A percentile compares a stretch with the other conserved stretches of the same genome.
Evolutionary conservation across 23 tunicate species (phyloP).

Genomic region (Styela clava): DNA sequence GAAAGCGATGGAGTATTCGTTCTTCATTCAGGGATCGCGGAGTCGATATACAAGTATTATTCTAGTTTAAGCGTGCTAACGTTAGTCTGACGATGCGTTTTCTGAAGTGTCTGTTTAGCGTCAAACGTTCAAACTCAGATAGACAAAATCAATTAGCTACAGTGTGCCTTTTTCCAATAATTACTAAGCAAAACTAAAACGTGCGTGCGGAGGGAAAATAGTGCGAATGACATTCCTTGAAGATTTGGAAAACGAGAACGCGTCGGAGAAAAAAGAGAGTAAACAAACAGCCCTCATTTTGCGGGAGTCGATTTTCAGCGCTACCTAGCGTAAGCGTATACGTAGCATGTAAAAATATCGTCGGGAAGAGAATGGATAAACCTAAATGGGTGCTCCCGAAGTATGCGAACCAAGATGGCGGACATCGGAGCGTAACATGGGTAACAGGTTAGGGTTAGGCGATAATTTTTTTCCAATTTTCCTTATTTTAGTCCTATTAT

Average conservation of each 20-base stretch:
- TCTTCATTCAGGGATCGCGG: conserved; percentile 16
- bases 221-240: background rate
- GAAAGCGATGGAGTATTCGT: conserved; percentile 17
- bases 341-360: too few species aligned
- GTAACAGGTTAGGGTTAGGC: too few species aligned
- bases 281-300: background rate
- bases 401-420: too few species aligned
- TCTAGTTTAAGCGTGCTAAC: background rate
- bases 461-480: too few species aligned
- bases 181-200: background rate
- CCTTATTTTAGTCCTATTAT: too few species aligned
- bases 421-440: too few species aligned
- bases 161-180: background rate
- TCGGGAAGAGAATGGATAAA: too few species aligned
- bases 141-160: background rate
- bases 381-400: too few species aligned
- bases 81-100: background rate
- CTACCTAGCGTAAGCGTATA: background rate
- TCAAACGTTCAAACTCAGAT: background rate
- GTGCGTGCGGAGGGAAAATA: background rate
- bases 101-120: background rate
- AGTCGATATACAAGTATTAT: background rate
- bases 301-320: background rate
- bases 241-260: background rate
- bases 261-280: background rate